A percentile compares a stretch with the other conserved stretches of the same genome.
These are phyloP conservation scores for Nomada hirtipes DNA, from an alignment of 2,888 invertebrate species.

Conservation along the genomic window DNA sequence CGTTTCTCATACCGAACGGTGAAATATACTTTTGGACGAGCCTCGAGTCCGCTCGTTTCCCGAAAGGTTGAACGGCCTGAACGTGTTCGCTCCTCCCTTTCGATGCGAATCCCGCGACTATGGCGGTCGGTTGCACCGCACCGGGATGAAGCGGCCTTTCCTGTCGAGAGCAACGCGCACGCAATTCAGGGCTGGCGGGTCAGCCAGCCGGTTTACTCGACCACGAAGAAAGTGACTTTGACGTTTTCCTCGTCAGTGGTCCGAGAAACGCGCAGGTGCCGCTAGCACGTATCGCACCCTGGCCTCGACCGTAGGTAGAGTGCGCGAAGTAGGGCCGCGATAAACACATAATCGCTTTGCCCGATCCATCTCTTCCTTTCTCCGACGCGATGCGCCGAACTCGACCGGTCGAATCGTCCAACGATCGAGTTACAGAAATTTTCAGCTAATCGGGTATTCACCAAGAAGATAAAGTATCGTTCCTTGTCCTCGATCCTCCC, in stretches of 20 bases:
- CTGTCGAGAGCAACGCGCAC: background rate
- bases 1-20: background rate
- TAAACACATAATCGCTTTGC: slow-evolving; percentile 5
- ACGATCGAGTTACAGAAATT: background rate
- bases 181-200: slow-evolving; percentile 24
- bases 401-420: too few relatives aligned
- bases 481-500: background rate
- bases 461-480: background rate
- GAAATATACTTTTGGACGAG: too few relatives aligned
- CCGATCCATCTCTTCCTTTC: too few relatives aligned
- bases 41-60: too few relatives aligned
- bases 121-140: background rate
- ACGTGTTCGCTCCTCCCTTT: background rate
- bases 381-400: too few relatives aligned
- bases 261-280: slow-evolving; percentile 46
- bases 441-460: background rate
- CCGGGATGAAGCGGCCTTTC: slow-evolving; percentile 2
- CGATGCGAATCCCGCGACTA: slow-evolving; percentile 1
- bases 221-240: slow-evolving; percentile 51
- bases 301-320: slow-evolving; percentile 7
- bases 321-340: background rate
- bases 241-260: slow-evolving; percentile 59
- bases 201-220: background rate
- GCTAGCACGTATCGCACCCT: background rate
- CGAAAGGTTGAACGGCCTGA: background rate